Base-by-base conservation (phyloP, 2,888 invertebrate species). In the Anoncus sp. region DNA sequence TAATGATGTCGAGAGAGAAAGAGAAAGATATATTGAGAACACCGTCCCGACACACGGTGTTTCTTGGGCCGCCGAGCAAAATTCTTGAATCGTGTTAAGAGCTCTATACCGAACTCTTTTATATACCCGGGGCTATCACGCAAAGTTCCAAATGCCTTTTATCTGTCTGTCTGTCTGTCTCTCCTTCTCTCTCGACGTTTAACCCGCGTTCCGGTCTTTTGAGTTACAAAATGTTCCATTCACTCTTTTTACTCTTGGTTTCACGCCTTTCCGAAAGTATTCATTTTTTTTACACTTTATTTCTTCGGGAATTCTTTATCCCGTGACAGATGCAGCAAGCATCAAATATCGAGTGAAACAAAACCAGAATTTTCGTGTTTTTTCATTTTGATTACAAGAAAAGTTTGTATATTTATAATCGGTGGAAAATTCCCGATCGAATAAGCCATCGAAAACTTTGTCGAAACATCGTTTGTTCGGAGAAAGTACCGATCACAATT, bases 191-290 rank as follows among this genome's bases (percentile, higher is more conserved):
- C 43, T 18, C 43, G 57, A 20, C 75, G 57, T 73, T 70, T 59
- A 73, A 62, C 40, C 72, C 62, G 43, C 69, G 77, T 77, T 73
- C 69, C 77, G 73, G 63, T 77, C 69, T 77, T 77, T 73, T 69
- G 35, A 69, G 59, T 38, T 63, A 65, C 73, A 20, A 60, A 45
- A n/a, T 49, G 24, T 27, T 16, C 18, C 47, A 22, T 38, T 38
- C 18, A 35, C 45, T 18, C 40, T 60, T 43, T 63, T 53, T 40
- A 20, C n/a, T 47, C 55, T 40, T 35, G 24, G 27, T 77, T 72
- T 77, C 60, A 67, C 72, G 60, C 71, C 57, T 76, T 47, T 60
- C 51, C 55, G 53, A 63, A 22, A 18, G 60, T 60, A 43, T 40
- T 65, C 47, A 43, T 47, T 59, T 45, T 60, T 27, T 31, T 59